Evolutionary conservation across 2,113 vertebrate genomes (phyloP).

Genomic region (Crypturellus undulatus): DNA sequence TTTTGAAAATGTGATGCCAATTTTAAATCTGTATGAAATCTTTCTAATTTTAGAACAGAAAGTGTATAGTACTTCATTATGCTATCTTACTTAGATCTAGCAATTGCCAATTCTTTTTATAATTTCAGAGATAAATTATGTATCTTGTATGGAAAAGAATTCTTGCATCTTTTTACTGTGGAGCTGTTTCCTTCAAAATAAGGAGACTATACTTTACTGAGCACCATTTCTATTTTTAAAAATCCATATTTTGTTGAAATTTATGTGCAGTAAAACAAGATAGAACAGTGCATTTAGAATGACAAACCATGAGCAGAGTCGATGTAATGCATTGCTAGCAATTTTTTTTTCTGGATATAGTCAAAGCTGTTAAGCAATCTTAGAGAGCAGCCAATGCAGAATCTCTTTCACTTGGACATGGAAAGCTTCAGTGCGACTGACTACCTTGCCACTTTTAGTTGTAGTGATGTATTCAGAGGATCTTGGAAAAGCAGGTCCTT

Average conservation of each 20-base stretch:
- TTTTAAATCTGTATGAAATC: neutral
- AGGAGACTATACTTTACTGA: neutral
- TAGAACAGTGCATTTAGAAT: neutral
- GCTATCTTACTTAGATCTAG: neutral
- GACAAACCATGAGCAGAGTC: neutral
- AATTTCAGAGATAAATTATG: fast-evolving
- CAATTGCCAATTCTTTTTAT: neutral
- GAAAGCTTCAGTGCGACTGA: neutral
- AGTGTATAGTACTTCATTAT: neutral
- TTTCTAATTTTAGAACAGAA: neutral
- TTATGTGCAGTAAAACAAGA: neutral
- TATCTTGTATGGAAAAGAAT: neutral
- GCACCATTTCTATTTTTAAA: neutral
- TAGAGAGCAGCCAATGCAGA: neutral
- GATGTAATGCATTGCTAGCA: neutral
- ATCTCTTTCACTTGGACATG: neutral
- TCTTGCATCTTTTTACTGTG: neutral
- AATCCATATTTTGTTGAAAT: too few relatives aligned
- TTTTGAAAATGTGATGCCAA: neutral
- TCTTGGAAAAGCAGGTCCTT: neutral
- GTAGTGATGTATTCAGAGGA: neutral
- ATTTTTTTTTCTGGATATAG: neutral
- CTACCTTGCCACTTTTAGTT: neutral
- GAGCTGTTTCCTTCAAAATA: neutral
- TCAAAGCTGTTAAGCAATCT: neutral